Evolutionary conservation across 1,140 invertebrate species (phyloP), one percentile per base, ranked within the genome.

Genomic region (Leptinotarsa undecemlineata): DNA sequence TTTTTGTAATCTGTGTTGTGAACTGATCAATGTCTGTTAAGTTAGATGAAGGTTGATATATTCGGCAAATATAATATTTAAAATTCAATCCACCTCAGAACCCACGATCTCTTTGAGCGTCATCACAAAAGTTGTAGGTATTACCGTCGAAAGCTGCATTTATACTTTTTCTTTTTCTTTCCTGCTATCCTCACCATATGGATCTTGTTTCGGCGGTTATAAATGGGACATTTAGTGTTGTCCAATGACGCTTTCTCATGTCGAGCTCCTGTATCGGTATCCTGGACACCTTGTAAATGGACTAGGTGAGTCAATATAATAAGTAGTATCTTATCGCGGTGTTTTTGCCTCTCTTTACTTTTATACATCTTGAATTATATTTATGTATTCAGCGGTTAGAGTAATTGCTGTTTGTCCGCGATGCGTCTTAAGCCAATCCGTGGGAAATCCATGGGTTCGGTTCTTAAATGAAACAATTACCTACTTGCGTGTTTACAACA

Each of bases 401-500:
- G 80, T 80, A 81, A 81, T 81, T 81, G 79, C 75, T 77, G 70
- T 80, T 80, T 80, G 77, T 74, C 73, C 73, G 77, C 71, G 62
- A 75, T 80, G 75, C 76, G 74, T 77, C 76, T 71, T 74, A 75
- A 79, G 74, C 67, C 64, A 74, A 19, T 76, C 80, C 83, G 83
- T 84, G 83, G 83, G 83, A 84, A 83, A 80, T 80, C 80, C 76
- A 57, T 75, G 75, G 76, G 79, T 81, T 81, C 79, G 78, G 76
- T 80, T 79, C 78, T 79, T 80, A 84, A 84, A 84, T 84, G 80
- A 84, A 83, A 84, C 83, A 84, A 84, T 84, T 84, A 84, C 82
- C 82, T 72, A 83, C 77, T 83, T 84, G 83, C 83, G 83, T 84
- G 83, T 83, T 82, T 81, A 82, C 82, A 83, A 81, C 83, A 80